Percentiles rank a stretch among this genome's conserved stretches.
Evolutionary conservation across 2,113 vertebrate species (phyloP).

Genomic region (Laticauda laticaudata): DNA sequence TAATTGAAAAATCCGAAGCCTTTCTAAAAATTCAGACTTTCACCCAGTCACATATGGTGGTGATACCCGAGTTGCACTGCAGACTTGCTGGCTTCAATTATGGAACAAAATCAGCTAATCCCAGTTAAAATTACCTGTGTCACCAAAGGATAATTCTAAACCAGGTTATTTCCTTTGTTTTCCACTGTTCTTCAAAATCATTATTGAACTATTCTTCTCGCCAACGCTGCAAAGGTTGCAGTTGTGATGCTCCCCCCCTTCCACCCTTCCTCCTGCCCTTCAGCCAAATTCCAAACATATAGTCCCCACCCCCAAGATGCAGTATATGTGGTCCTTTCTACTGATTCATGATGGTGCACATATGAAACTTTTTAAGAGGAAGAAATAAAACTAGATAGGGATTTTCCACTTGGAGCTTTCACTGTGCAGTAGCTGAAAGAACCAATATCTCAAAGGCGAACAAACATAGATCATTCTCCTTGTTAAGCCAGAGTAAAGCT

Average conservation of each 20-base stretch:
- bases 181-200: constrained; percentile 43
- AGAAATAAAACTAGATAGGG: accelerated
- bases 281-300: constrained; percentile 47
- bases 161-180: constrained; percentile 43
- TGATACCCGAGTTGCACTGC: constrained; percentile 51
- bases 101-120: constrained; percentile 66
- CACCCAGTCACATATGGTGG: constrained; percentile 61
- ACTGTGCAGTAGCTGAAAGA: background rate
- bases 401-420: background rate
- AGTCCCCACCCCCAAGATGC: constrained; percentile 13
- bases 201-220: constrained; percentile 40
- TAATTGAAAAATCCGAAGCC: background rate
- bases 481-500: background rate
- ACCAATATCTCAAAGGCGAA: background rate
- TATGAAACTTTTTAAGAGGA: background rate
- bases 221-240: constrained; percentile 35
- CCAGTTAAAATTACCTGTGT: constrained; percentile 67
- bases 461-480: background rate
- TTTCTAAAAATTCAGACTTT: constrained; percentile 21
- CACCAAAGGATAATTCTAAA: constrained; percentile 65
- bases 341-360: background rate
- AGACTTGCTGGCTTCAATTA: constrained; percentile 67
- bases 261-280: constrained; percentile 6
- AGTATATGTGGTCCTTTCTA: background rate
- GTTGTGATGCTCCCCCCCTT: background rate